phyloP scores from a whole-genome alignment of 2,797 vertebrate genomes.

The Tokudaia tokunoshimensis region DNA sequence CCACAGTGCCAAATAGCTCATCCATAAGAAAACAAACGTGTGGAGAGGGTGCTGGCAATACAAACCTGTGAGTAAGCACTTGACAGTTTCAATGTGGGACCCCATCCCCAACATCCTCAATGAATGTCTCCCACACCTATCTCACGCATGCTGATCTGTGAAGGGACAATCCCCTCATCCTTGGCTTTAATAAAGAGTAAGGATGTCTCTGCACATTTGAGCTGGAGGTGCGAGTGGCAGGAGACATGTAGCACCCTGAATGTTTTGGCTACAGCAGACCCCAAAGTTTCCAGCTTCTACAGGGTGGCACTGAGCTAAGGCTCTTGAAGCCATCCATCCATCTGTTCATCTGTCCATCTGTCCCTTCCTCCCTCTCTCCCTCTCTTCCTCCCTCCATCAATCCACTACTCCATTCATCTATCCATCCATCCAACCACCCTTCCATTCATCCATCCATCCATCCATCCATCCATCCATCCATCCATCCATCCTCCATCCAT shows the following conservation, averaged over 20 bases:
- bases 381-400: background rate
- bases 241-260: background rate
- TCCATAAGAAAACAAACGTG: background rate
- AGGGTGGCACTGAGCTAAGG: background rate
- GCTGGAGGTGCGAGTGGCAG: background rate
- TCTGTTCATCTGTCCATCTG: background rate
- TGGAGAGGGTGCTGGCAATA: background rate
- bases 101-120: no score
- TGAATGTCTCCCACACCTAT: background rate
- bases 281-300: background rate
- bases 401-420: background rate
- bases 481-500: background rate
- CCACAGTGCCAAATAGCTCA: background rate
- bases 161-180: background rate
- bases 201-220: background rate
- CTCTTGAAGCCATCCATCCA: background rate
- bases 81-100: background rate
- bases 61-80: background rate
- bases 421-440: background rate
- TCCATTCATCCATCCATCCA: background rate
- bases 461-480: no score
- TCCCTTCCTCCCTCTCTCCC: background rate
- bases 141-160: background rate
- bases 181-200: background rate
- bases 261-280: background rate